Evolutionary conservation across 2,888 invertebrate genomes (phyloP).

Genomic region (Drosophila histrio): DNA sequence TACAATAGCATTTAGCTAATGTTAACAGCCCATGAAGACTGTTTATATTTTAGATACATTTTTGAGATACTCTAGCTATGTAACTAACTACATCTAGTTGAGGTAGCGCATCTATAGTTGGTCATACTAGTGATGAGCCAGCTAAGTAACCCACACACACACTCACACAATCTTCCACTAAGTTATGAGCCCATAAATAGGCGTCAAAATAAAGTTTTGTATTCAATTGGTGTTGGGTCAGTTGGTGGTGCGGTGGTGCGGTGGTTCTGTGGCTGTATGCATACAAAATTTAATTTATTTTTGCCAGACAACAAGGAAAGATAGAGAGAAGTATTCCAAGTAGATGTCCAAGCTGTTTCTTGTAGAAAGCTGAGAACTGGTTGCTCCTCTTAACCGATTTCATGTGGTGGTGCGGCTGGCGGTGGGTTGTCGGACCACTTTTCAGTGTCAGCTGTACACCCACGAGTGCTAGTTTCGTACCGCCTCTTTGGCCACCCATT

Average conservation of each 20-base stretch:
- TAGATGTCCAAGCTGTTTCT: constrained; percentile 46
- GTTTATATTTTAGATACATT: neutral
- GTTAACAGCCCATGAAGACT: neutral
- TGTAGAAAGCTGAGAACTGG: constrained; percentile 32
- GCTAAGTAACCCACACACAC: constrained; percentile 7
- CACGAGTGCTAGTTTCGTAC: constrained; percentile 39
- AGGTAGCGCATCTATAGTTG: constrained; percentile 4
- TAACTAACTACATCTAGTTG: neutral
- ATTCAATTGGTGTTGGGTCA: constrained; percentile 35
- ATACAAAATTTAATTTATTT: constrained; percentile 41
- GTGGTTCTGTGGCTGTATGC: constrained; percentile 26
- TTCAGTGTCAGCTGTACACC: constrained; percentile 67
- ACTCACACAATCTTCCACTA: neutral
- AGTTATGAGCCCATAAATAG: constrained; percentile 41
- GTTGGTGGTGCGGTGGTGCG: constrained; percentile 5
- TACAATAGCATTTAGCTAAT: neutral
- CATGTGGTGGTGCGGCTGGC: neutral
- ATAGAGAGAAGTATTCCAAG: constrained; percentile 28
- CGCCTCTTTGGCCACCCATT: constrained; percentile 31
- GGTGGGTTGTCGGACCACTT: constrained; percentile 52
- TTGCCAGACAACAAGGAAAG: constrained; percentile 10
- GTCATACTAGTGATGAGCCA: constrained; percentile 15
- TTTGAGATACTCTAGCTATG: neutral
- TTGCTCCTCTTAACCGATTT: constrained; percentile 14
- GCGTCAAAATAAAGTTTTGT: constrained; percentile 56